Conservation (phyloP, 2,113 vertebrate species). For the Leptocoma aspasia region DNA sequence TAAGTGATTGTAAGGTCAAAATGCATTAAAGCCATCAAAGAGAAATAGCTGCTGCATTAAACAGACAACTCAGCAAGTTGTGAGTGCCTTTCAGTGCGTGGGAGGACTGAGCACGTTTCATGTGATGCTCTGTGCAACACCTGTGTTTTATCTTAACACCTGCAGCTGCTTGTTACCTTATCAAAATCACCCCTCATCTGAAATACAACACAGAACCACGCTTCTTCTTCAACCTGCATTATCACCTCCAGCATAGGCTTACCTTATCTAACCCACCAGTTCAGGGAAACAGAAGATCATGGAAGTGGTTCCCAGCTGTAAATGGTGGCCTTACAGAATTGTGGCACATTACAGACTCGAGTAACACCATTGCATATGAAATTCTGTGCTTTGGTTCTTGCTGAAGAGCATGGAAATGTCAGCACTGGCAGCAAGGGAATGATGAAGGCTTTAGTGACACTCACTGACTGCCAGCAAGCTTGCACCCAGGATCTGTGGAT, state of each 20-base stretch:
- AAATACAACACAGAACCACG: neutral
- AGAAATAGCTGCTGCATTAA: neutral
- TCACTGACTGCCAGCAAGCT: neutral
- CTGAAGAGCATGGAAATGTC: neutral
- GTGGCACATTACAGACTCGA: rapidly evolving
- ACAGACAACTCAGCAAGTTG: neutral
- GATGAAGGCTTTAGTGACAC: neutral
- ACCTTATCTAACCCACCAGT: neutral
- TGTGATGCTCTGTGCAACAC: neutral
- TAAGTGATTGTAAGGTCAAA: slow-evolving; percentile 15
- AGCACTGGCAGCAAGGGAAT: neutral
- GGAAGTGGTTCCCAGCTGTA: neutral
- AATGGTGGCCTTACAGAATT: neutral
- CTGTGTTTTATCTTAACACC: neutral
- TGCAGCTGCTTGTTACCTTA: neutral
- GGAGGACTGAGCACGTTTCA: neutral
- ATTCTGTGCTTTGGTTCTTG: neutral
- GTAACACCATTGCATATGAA: neutral
- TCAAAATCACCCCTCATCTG: neutral
- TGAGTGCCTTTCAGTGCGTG: neutral
- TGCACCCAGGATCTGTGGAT: neutral
- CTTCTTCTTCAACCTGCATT: neutral
- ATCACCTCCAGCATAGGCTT: neutral
- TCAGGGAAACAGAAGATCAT: neutral
- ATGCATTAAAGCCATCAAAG: slow-evolving; percentile 4